Evolutionary conservation across 2,113 vertebrate species (phyloP).

Genomic region (Phalacrocorax aristotelis): DNA sequence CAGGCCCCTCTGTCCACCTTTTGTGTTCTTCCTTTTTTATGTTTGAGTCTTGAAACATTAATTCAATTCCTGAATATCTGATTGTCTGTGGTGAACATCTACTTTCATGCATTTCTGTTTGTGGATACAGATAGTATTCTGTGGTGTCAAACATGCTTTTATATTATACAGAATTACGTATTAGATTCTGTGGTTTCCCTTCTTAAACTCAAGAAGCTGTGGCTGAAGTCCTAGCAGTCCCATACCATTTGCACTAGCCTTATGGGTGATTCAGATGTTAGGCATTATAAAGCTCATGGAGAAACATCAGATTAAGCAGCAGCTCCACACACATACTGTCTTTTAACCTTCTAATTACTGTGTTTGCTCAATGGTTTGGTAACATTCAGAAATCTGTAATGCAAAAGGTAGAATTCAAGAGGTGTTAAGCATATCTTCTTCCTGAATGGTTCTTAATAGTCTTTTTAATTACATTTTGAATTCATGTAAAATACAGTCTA

Average conservation of each 20-base stretch:
- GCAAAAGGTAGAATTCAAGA: not conserved
- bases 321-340: not conserved
- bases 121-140: not conserved
- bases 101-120: not conserved
- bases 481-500: not conserved
- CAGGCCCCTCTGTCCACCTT: not conserved
- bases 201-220: not conserved
- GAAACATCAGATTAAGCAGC: not conserved
- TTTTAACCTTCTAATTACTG: not conserved
- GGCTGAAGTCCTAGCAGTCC: not conserved
- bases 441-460: not conserved
- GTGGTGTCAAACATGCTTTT: not conserved
- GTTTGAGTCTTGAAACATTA: not conserved
- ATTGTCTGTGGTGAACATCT: not conserved
- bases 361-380: not conserved
- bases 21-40: not conserved
- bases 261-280: not conserved
- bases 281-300: not conserved
- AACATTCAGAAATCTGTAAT: not conserved
- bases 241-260: not conserved
- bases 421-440: not conserved
- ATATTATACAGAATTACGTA: not conserved
- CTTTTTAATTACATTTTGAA: not conserved
- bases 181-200: not conserved
- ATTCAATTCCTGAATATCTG: not conserved